phyloP scores from a whole-genome alignment of 1,140 invertebrate species.

The Odontomachus brunneus region DNA sequence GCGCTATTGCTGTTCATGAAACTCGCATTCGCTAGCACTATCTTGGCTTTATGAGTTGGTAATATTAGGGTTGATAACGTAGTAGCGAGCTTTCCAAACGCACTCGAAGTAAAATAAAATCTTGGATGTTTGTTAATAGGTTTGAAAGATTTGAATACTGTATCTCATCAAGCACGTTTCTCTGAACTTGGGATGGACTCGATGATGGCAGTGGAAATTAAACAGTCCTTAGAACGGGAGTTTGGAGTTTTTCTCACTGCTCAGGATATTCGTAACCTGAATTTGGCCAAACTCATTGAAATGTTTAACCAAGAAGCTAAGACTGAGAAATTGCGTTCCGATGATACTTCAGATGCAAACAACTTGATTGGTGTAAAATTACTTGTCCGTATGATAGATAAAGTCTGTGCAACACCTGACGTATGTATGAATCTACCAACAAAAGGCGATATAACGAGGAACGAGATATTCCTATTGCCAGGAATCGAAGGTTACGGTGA shows the following conservation, averaged over 20 bases:
- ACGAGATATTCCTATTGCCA: constrained; percentile 88
- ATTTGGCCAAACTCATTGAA: constrained; percentile 86
- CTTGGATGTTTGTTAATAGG: constrained; percentile 66
- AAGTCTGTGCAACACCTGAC: constrained; percentile 64
- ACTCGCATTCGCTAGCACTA: too few relatives aligned
- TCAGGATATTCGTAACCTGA: constrained; percentile 89
- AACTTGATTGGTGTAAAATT: constrained; percentile 76
- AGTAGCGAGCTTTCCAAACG: too few relatives aligned
- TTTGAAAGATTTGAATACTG: constrained; percentile 85
- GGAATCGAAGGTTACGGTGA: constrained; percentile 88
- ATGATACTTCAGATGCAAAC: constrained; percentile 18
- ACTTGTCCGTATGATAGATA: constrained; percentile 63
- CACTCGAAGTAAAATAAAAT: too few relatives aligned
- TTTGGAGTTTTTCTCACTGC: constrained; percentile 90
- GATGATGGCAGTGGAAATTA: constrained; percentile 93
- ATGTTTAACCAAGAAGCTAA: constrained; percentile 75
- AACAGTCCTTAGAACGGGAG: constrained; percentile 91
- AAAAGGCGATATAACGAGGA: constrained; percentile 71
- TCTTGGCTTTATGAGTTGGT: too few relatives aligned
- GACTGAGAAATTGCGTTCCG: constrained; percentile 55
- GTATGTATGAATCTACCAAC: constrained; percentile 78
- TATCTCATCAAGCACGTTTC: constrained; percentile 88
- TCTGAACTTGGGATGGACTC: constrained; percentile 93
- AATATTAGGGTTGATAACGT: too few relatives aligned
- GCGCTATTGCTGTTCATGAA: too few relatives aligned